Evolutionary conservation across 35 echinoderm and acorn worm genomes (phyloP).

Genomic region (Eucidaris tribuloides): DNA sequence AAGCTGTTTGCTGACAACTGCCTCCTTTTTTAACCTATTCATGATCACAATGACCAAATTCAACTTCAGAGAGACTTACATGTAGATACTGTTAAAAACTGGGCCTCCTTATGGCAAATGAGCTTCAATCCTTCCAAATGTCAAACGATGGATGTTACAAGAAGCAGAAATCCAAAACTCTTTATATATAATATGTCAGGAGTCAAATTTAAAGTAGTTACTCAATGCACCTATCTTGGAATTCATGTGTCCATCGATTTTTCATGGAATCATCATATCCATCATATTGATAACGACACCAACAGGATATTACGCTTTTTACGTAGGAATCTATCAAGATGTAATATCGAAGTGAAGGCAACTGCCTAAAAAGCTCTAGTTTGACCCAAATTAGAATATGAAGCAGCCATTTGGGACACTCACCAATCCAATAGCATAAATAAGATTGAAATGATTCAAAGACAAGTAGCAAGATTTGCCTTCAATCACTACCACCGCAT

Average conservation of each 20-base stretch:
- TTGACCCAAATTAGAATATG: constrained; percentile 34
- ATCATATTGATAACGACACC: neutral
- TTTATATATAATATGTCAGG: neutral
- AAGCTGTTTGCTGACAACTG: constrained; percentile 82
- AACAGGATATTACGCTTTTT: neutral
- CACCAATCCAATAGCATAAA: constrained; percentile 4
- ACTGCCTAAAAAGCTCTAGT: constrained; percentile 33
- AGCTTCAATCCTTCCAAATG: constrained; percentile 61
- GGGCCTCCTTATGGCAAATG: constrained; percentile 53
- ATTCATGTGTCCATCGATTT: constrained; percentile 21
- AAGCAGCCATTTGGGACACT: constrained; percentile 11
- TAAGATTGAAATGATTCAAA: constrained; percentile 26
- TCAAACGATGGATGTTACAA: constrained; percentile 22
- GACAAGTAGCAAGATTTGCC: neutral
- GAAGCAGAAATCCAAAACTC: constrained; percentile 10
- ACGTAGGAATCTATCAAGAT: constrained; percentile 12
- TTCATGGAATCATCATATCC: constrained; percentile 22
- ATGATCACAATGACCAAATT: neutral
- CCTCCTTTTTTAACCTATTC: constrained; percentile 60
- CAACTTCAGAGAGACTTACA: constrained; percentile 6
- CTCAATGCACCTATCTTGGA: constrained; percentile 23
- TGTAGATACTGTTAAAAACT: constrained; percentile 16
- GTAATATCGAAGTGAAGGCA: neutral
- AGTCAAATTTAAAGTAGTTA: neutral
- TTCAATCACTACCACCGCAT: neutral